These are phyloP conservation scores for Gallinago solitaria DNA, from an alignment of 2,797 vertebrate species.

Conservation along the genomic window DNA sequence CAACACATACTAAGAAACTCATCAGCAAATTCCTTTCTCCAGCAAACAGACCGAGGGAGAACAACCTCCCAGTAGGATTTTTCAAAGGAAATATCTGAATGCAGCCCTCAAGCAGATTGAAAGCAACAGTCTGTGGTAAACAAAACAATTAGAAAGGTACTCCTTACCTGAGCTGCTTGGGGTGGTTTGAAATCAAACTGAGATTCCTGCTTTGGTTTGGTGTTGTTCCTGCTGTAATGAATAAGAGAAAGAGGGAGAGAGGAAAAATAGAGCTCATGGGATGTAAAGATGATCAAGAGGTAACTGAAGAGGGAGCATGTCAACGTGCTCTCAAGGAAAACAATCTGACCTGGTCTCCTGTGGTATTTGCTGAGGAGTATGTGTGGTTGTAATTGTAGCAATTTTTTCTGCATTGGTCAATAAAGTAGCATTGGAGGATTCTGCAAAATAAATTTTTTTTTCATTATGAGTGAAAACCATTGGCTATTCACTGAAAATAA, in stretches of 20 bases:
- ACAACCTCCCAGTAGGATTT: constrained; percentile 18
- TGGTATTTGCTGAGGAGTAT: constrained; percentile 89
- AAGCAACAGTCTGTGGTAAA: constrained; percentile 4
- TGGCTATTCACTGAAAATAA: neutral
- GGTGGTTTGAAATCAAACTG: constrained; percentile 91
- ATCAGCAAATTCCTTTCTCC: constrained; percentile 43
- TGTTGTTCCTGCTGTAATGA: constrained; percentile 85
- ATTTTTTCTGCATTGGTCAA: constrained; percentile 99
- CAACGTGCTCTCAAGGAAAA: neutral
- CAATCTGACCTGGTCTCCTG: constrained; percentile 90
- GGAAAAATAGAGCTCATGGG: constrained; percentile 30
- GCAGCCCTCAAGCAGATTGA: neutral
- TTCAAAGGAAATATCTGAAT: constrained; percentile 28
- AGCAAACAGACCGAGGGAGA: neutral
- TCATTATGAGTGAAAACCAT: neutral
- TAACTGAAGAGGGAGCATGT: neutral
- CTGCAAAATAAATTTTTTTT: constrained; percentile 74
- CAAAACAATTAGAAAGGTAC: neutral
- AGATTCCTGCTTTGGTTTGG: constrained; percentile 98
- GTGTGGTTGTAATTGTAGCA: constrained; percentile 97
- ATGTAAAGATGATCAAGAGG: neutral
- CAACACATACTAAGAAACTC: constrained; percentile 27
- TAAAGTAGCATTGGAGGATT: constrained; percentile 96
- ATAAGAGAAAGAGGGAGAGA: constrained; percentile 18
- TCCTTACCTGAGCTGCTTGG: constrained; percentile 88